These are phyloP conservation scores for Sebastes dallii DNA, from an alignment of 2,797 vertebrate genomes.

Conservation along the genomic window DNA sequence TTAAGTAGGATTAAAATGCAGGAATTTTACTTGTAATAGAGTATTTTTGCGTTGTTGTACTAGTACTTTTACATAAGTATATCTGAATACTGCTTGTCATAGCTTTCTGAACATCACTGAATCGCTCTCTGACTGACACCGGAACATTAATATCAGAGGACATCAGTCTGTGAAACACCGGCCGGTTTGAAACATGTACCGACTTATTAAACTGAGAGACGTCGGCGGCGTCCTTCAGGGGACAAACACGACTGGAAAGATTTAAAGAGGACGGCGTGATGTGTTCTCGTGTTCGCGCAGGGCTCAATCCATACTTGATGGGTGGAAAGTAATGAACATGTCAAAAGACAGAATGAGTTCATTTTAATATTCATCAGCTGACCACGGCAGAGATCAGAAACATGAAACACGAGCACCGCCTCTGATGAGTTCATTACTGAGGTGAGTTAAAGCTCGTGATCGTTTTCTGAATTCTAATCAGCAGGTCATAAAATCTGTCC, in stretches of 20 bases:
- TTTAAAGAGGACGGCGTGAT: background rate
- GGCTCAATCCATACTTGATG: background rate
- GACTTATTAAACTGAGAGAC: background rate
- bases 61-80: background rate
- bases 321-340: slow-evolving; percentile 16
- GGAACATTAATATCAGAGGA: background rate
- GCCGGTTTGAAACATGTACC: background rate
- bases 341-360: slow-evolving; percentile 4
- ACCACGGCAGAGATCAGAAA: background rate
- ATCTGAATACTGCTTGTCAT: background rate
- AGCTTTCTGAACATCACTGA: background rate
- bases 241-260: background rate
- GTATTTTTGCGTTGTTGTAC: background rate
- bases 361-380: slow-evolving; percentile 42
- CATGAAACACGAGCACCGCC: slow-evolving; percentile 35
- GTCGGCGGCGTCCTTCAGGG: background rate
- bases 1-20: background rate
- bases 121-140: background rate
- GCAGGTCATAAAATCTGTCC: slow-evolving; percentile 32
- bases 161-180: background rate
- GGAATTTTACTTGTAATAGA: background rate
- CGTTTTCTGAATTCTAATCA: slow-evolving; percentile 41
- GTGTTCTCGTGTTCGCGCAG: background rate
- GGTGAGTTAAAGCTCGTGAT: slow-evolving; percentile 11
- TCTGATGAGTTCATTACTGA: slow-evolving; percentile 34